Percentiles rank a stretch among this genome's conserved stretches.
Conservation (phyloP, 2,888 invertebrate species). For the Fragum fragum region DNA sequence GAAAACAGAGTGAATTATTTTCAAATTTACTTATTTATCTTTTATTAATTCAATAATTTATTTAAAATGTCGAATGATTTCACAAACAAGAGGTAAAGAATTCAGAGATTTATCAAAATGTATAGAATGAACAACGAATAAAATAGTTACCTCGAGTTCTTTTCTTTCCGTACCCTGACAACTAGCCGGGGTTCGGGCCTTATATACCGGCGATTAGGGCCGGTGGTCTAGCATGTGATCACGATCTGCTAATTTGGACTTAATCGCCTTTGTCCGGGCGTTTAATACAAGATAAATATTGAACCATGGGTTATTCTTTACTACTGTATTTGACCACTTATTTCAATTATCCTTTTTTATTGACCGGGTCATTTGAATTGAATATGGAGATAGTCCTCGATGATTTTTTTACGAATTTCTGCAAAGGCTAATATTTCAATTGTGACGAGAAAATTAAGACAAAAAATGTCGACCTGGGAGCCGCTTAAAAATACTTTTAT, state of each 20-base stretch:
- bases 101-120: too few species aligned
- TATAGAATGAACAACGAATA: not conserved
- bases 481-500: too few species aligned
- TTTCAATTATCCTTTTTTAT: not conserved
- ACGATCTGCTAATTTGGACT: constrained; percentile 6
- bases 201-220: not conserved
- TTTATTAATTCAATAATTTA: too few species aligned
- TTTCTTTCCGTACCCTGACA: not conserved
- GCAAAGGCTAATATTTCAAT: too few species aligned
- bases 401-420: too few species aligned
- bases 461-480: too few species aligned
- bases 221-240: not conserved
- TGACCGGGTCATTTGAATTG: not conserved
- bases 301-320: not conserved
- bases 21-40: too few species aligned
- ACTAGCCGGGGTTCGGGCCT: not conserved
- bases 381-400: too few species aligned
- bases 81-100: too few species aligned
- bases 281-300: constrained; percentile 16
- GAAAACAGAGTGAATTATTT: too few species aligned
- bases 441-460: too few species aligned
- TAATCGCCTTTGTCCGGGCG: constrained; percentile 9
- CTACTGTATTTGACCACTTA: not conserved
- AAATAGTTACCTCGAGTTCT: not conserved
- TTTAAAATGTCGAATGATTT: too few species aligned